phyloP scores from a whole-genome alignment of 2,113 vertebrate species.

The Gorsachius goisagi region DNA sequence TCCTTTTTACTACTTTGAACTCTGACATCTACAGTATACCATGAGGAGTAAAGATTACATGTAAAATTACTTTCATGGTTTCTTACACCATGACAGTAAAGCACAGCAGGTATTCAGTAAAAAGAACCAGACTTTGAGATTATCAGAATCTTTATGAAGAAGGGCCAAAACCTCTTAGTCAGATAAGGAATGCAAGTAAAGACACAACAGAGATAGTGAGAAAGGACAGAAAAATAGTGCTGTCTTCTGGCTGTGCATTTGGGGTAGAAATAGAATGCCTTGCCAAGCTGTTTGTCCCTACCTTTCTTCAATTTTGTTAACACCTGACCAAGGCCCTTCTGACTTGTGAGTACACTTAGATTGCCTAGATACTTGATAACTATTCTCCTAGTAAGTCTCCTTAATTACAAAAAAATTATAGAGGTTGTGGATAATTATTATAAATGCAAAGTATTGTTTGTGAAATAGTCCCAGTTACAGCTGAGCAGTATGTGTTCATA shows the following conservation, averaged over 20 bases:
- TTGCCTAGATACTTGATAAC: not conserved
- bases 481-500: not conserved
- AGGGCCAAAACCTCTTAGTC: not conserved
- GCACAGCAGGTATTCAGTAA: not conserved
- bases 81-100: not conserved
- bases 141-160: not conserved
- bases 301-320: not conserved
- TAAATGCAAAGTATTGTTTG: not conserved
- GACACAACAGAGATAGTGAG: not conserved
- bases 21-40: not conserved
- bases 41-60: not conserved
- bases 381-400: not conserved
- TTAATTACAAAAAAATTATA: not conserved
- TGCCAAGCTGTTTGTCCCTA: not conserved
- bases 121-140: not conserved
- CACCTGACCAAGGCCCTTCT: not conserved
- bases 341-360: not conserved
- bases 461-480: not conserved
- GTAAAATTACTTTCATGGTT: not conserved
- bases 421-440: not conserved
- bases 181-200: not conserved
- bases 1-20: not conserved
- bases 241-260: accelerated
- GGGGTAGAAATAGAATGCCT: not conserved
- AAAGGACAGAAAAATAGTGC: not conserved